Conservation (phyloP, 2,113 vertebrate genomes). For the Parus major region DNA sequence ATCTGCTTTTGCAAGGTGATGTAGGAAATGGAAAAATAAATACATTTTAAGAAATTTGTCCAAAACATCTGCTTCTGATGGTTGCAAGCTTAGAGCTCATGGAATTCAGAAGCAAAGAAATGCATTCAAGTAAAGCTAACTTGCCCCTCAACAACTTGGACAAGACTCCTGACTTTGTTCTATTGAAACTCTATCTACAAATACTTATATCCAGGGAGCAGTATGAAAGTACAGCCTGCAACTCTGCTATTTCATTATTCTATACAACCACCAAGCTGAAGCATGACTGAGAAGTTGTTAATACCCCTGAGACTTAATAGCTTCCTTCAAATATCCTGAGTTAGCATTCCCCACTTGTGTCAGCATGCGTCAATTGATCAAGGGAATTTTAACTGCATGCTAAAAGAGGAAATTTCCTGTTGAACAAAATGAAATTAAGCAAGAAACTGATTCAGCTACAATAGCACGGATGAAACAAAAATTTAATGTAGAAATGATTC, state of each 20-base stretch:
- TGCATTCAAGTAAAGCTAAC: not conserved
- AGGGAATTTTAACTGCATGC: not conserved
- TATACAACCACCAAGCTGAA: not conserved
- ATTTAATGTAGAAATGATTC: not conserved
- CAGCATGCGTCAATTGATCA: not conserved
- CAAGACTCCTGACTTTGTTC: not conserved
- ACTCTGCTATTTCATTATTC: not conserved
- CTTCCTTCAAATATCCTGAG: not conserved
- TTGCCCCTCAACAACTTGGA: not conserved
- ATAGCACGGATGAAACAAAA: not conserved
- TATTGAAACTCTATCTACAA: not conserved
- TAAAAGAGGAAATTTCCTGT: not conserved
- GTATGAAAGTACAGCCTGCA: not conserved
- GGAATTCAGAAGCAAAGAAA: not conserved
- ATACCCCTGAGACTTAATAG: not conserved
- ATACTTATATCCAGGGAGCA: fast-evolving
- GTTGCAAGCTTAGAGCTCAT: not conserved
- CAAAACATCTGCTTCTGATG: not conserved
- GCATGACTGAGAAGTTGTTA: not conserved
- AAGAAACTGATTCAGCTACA: not conserved
- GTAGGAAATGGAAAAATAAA: not conserved
- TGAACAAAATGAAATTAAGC: not conserved
- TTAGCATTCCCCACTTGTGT: not conserved
- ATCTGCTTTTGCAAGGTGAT: not conserved
- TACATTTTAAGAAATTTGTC: not conserved